phyloP scores from a whole-genome alignment of 2,888 invertebrate species.

The Invenusta paracnida region DNA sequence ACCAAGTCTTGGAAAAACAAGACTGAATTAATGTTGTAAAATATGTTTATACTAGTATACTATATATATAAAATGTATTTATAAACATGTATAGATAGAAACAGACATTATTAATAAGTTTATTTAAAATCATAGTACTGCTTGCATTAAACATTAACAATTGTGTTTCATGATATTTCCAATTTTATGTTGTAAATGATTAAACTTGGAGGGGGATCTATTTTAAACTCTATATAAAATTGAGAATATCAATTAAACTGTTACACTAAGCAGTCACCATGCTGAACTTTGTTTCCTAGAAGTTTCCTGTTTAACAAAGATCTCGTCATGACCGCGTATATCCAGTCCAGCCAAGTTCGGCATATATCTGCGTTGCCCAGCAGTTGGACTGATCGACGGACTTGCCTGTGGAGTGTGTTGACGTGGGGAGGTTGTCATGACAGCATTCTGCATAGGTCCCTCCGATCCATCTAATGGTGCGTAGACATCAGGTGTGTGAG shows the following conservation, averaged over 20 bases:
- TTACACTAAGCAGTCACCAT: background rate
- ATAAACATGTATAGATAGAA: too few species aligned
- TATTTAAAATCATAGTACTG: too few species aligned
- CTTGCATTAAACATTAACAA: too few species aligned
- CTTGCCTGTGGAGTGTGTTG: background rate
- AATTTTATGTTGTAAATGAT: too few species aligned
- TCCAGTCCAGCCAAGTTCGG: background rate
- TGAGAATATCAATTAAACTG: background rate
- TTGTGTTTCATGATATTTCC: too few species aligned
- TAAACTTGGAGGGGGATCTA: too few species aligned
- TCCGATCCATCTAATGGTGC: background rate
- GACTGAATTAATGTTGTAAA: too few species aligned
- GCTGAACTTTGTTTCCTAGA: conserved; percentile 11
- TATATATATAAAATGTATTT: too few species aligned
- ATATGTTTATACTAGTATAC: too few species aligned
- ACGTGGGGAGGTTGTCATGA: background rate
- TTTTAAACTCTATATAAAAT: background rate
- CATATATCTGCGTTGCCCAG: background rate
- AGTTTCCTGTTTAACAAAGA: too few species aligned
- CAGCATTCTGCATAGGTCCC: background rate
- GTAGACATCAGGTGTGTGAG: background rate
- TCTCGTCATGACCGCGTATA: conserved; percentile 3
- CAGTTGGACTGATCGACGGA: background rate
- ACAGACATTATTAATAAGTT: too few species aligned
- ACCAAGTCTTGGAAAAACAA: too few species aligned